Evolutionary conservation across 1,140 invertebrate species (phyloP), one percentile per base, ranked within the genome.

Genomic region (Eciton burchellii): DNA sequence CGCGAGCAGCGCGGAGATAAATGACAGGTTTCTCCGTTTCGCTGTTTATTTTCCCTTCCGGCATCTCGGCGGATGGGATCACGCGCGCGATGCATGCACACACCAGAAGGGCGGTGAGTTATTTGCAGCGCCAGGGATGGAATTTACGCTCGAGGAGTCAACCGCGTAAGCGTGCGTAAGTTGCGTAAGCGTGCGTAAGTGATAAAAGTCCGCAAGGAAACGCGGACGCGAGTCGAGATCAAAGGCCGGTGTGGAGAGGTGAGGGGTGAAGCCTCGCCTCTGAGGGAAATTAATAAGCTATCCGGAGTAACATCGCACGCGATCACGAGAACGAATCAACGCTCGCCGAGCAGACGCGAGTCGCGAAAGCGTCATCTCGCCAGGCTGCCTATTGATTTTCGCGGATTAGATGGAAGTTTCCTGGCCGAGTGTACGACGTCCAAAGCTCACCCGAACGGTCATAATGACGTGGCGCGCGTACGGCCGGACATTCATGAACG

Each of bases 231-330:
- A n/a, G n/a, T 63, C 43, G 19, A 65, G 72, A 76, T 66, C 59
- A 77, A 52, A 5, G 3, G 24, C 35, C 6, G 6, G 26, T 29
- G 41, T 19, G 65, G 21, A 35, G 24, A 43, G 9, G 16, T 21
- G 43, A 60, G n/a, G n/a, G n/a, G 73, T 26, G 12, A 59, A 49
- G 29, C 49, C 45, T 57, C 21, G 14, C 41, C n/a, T 66, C 24
- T n/a, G n/a, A 26, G 60, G 66, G 66, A 77, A 77, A 76, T 76
- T 77, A 79, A 83, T 83, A 79, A 83, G 41, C 4, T 5, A n/a
- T 9, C 21, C 8, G n/a, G 19, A 29, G 68, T 79, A 70, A 66
- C 19, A 12, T 83, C 74, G 35, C 35, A 63, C 47, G 65, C 74
- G 41, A 81, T 12, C 24, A 35, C 21, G 57, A 56, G 21, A 66